Evolutionary conservation across 2,113 vertebrate species (phyloP).

Genomic region (Solenodon paradoxus): DNA sequence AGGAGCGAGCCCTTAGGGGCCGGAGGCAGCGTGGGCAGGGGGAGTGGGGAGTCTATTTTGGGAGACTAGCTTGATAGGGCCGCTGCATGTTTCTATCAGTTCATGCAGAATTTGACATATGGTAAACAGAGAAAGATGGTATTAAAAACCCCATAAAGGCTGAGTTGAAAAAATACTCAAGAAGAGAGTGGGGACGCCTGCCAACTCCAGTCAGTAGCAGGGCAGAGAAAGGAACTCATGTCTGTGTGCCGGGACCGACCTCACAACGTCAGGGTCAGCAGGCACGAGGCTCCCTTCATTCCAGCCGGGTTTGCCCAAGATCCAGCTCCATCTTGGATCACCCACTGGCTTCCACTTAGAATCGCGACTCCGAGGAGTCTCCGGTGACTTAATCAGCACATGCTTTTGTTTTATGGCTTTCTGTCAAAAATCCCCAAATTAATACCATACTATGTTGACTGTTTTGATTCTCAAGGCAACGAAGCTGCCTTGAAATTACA

Average conservation of each 20-base stretch:
- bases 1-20: conserved; percentile 65
- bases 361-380: not conserved
- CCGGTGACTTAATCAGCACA: not conserved
- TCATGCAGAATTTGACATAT: conserved; percentile 68
- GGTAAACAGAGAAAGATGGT: conserved; percentile 68
- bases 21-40: conserved; percentile 67
- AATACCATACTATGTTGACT: conserved; percentile 62
- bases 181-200: not conserved
- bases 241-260: too few relatives aligned
- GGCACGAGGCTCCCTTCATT: not conserved
- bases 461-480: conserved; percentile 48
- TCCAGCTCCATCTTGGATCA: not conserved
- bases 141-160: conserved; percentile 61
- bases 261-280: fast-evolving
- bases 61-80: conserved; percentile 53
- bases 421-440: conserved; percentile 61
- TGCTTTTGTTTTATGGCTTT: conserved; percentile 44
- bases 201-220: not conserved
- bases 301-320: too few relatives aligned
- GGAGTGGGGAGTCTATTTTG: conserved; percentile 71
- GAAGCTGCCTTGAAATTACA: conserved; percentile 57
- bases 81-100: conserved; percentile 64
- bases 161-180: not conserved
- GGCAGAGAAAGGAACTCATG: not conserved
- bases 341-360: conserved; percentile 6